Evolutionary conservation across 2,797 vertebrate genomes (phyloP).

Genomic region (Podarcis lilfordi): DNA sequence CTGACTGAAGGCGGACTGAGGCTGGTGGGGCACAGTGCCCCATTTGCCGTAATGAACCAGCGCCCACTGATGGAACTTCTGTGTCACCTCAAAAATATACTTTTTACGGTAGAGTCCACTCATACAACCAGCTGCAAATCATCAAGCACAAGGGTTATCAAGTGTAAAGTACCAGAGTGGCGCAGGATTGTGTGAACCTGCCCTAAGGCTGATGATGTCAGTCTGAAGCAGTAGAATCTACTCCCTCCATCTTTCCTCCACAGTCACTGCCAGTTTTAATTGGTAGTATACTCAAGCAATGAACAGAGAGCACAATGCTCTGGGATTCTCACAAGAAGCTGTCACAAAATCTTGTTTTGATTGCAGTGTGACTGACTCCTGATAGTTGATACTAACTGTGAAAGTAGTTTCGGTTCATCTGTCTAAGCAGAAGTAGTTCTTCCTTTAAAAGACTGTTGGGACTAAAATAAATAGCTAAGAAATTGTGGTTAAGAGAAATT

Average conservation of each 20-base stretch:
- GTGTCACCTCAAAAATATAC: not conserved
- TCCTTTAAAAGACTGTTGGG: slow-evolving; percentile 44
- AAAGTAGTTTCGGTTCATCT: slow-evolving; percentile 52
- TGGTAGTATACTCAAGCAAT: not conserved
- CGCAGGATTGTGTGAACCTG: not conserved
- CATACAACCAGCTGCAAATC: not conserved
- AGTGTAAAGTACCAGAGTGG: not conserved
- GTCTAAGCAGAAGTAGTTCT: slow-evolving; percentile 50
- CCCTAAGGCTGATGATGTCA: not conserved
- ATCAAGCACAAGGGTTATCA: not conserved
- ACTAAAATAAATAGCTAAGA: slow-evolving; percentile 37
- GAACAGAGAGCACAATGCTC: accelerated
- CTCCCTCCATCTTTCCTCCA: not conserved
- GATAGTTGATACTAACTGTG: not conserved
- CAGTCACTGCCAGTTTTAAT: not conserved
- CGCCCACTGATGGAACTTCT: not conserved
- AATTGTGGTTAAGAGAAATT: not conserved
- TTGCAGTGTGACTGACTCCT: slow-evolving; percentile 33
- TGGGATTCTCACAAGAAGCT: not conserved
- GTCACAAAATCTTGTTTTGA: slow-evolving; percentile 38
- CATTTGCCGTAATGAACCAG: not conserved
- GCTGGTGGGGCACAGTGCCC: too few relatives aligned
- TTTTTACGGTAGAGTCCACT: not conserved
- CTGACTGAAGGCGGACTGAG: too few relatives aligned
- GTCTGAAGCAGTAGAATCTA: not conserved